A percentile compares a stretch with the other conserved stretches of the same genome.
Evolutionary conservation across 2,797 vertebrate species (phyloP).

Genomic region (Manis pentadactyla): DNA sequence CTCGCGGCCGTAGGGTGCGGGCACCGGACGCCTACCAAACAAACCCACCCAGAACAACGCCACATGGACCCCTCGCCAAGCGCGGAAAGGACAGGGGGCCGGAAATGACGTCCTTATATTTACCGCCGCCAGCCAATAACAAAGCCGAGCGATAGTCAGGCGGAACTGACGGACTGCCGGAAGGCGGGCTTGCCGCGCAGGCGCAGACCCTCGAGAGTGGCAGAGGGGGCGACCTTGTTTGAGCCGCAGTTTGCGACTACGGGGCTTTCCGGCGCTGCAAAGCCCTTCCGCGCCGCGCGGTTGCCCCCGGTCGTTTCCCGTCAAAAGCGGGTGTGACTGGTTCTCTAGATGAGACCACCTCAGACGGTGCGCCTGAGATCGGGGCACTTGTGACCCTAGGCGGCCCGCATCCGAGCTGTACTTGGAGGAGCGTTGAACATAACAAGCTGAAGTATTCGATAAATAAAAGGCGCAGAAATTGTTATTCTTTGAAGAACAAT

Average conservation of each 20-base stretch:
- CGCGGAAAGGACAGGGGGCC: background rate
- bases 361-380: no score
- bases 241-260: accelerated
- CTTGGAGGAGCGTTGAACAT: background rate
- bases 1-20: no score
- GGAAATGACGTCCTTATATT: constrained; percentile 39
- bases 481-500: background rate
- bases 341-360: no score
- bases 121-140: constrained; percentile 22
- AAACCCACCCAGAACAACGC: constrained; percentile 86
- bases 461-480: background rate
- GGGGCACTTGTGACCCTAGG: no score
- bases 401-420: no score
- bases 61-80: constrained; percentile 68
- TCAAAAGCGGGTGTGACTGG: no score
- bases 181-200: background rate
- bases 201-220: accelerated
- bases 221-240: accelerated
- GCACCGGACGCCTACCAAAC: no score
- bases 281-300: accelerated
- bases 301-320: accelerated
- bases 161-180: background rate
- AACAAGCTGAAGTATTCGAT: no score
- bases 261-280: accelerated
- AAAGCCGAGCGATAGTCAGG: background rate